These are phyloP conservation scores for Acanthococcus lagerstroemiae DNA, from an alignment of 2,888 invertebrate species.

Conservation along the genomic window DNA sequence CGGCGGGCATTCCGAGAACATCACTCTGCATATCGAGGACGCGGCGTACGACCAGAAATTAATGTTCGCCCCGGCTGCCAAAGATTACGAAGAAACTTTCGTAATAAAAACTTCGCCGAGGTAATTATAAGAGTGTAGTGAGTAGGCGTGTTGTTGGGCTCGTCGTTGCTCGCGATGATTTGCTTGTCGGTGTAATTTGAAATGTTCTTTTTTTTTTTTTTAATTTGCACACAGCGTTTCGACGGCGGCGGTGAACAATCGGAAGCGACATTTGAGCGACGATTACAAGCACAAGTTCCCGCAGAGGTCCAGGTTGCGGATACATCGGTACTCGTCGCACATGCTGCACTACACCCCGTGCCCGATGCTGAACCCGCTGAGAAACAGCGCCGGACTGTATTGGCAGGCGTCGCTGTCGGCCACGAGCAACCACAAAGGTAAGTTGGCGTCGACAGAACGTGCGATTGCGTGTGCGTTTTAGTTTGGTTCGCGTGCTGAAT, in stretches of 20 bases:
- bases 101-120: slow-evolving; percentile 14
- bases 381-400: slow-evolving; percentile 78
- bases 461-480: too few relatives aligned
- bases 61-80: slow-evolving; percentile 4
- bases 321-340: slow-evolving; percentile 43
- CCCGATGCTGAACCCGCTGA: slow-evolving; percentile 84
- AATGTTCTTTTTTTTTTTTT: not conserved
- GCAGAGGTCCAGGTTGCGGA: slow-evolving; percentile 46
- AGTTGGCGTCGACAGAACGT: too few relatives aligned
- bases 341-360: slow-evolving; percentile 76
- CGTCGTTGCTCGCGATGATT: too few relatives aligned
- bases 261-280: slow-evolving; percentile 5
- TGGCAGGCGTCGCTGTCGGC: slow-evolving; percentile 44
- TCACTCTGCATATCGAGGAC: slow-evolving; percentile 19
- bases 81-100: slow-evolving; percentile 11
- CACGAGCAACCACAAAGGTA: slow-evolving; percentile 39
- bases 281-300: slow-evolving; percentile 4
- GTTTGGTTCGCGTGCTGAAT: too few relatives aligned
- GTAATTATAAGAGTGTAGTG: not conserved
- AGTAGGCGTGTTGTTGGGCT: too few relatives aligned
- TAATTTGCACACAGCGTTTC: not conserved
- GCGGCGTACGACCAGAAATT: slow-evolving; percentile 19
- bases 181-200: not conserved
- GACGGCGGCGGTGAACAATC: not conserved
- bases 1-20: slow-evolving; percentile 9